Conservation (phyloP, 1,140 invertebrate species). For the Oncopeltus fasciatus region DNA sequence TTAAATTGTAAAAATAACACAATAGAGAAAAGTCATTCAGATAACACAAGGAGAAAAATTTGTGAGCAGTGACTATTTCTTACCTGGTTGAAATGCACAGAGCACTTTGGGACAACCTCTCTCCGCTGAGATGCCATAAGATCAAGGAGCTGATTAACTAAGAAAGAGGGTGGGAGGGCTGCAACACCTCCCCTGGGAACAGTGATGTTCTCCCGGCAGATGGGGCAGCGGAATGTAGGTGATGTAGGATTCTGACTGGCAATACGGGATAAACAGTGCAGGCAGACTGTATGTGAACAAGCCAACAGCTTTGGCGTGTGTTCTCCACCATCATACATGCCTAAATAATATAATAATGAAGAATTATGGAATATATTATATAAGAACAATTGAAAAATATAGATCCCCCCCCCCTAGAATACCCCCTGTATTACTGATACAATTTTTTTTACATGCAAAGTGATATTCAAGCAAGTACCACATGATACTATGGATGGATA, state of each 20-base stretch:
- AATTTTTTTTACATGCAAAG: too few relatives aligned
- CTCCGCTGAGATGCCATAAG: constrained; percentile 78
- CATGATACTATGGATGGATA: too few relatives aligned
- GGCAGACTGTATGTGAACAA: constrained; percentile 87
- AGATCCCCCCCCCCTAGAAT: too few relatives aligned
- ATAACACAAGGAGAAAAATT: too few relatives aligned
- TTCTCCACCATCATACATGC: constrained; percentile 75
- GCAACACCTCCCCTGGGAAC: constrained; percentile 78
- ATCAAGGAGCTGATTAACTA: constrained; percentile 88
- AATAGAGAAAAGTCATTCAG: too few relatives aligned
- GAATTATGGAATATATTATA: too few relatives aligned
- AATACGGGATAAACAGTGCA: constrained; percentile 77
- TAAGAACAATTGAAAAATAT: too few relatives aligned
- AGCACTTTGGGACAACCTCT: constrained; percentile 88
- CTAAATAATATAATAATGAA: constrained; percentile 36
- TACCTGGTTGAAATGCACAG: constrained; percentile 49
- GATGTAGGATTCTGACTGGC: constrained; percentile 27
- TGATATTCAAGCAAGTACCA: too few relatives aligned
- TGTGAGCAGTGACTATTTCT: too few relatives aligned
- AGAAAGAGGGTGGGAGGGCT: constrained; percentile 80
- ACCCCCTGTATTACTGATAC: too few relatives aligned
- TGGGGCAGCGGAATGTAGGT: constrained; percentile 80
- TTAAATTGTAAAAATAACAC: too few relatives aligned
- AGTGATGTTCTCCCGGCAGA: constrained; percentile 81
- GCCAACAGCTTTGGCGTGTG: constrained; percentile 85